These are phyloP conservation scores for Drosophila bipectinata DNA, from an alignment of 1,140 invertebrate species.

Conservation along the genomic window DNA sequence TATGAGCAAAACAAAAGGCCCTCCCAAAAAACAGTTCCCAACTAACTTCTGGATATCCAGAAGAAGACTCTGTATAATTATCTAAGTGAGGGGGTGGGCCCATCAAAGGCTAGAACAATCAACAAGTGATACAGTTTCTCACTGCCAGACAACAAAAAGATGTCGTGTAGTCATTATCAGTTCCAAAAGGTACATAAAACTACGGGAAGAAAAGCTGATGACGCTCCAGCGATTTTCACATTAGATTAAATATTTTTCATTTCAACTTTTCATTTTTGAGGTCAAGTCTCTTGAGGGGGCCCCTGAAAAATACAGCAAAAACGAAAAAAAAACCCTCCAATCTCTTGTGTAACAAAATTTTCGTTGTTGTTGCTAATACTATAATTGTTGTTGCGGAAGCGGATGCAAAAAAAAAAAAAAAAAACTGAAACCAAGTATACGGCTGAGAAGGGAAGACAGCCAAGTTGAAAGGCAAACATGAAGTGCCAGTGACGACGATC, in stretches of 20 bases:
- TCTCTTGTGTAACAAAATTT: slow-evolving; percentile 53
- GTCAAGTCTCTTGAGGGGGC: slow-evolving; percentile 53
- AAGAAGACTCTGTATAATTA: slow-evolving; percentile 29
- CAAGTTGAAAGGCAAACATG: slow-evolving; percentile 75
- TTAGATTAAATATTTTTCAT: slow-evolving; percentile 73
- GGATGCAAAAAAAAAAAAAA: slow-evolving; percentile 64
- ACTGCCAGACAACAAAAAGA: slow-evolving; percentile 28
- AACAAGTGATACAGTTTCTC: slow-evolving; percentile 39
- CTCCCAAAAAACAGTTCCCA: slow-evolving; percentile 24
- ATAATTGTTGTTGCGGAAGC: slow-evolving; percentile 76
- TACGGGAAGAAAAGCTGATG: slow-evolving; percentile 47
- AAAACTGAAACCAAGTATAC: slow-evolving; percentile 8
- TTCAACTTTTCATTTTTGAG: slow-evolving; percentile 71
- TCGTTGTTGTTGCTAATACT: slow-evolving; percentile 62
- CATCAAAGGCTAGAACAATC: slow-evolving; percentile 29
- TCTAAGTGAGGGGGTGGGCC: slow-evolving; percentile 22
- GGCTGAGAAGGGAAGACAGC: slow-evolving; percentile 31
- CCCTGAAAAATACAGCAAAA: not conserved
- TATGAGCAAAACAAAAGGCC: slow-evolving; percentile 10
- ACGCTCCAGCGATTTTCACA: slow-evolving; percentile 78
- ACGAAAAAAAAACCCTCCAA: slow-evolving; percentile 6
- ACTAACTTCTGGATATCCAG: slow-evolving; percentile 13
- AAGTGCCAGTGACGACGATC: slow-evolving; percentile 77
- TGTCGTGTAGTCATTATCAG: slow-evolving; percentile 69
- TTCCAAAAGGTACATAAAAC: slow-evolving; percentile 37